Conservation (phyloP, 1,140 invertebrate genomes). For the Drosophila quadrilineata region DNA sequence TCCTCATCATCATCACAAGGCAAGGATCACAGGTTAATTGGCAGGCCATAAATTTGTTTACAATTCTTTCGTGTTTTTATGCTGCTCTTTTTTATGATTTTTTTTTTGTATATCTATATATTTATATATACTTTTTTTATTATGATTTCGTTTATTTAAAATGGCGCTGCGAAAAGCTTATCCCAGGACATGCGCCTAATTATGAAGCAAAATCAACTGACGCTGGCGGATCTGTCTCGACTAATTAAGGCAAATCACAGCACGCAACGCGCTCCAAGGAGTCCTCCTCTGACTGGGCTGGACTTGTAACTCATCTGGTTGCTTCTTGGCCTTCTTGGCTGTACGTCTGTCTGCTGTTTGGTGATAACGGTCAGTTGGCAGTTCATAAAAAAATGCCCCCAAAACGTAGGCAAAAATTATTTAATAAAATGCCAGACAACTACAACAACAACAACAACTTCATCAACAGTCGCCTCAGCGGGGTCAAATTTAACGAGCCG, state of each 20-base stretch:
- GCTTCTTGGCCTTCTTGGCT: not conserved
- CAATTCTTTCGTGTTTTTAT: conserved; percentile 9
- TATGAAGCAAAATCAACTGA: conserved; percentile 34
- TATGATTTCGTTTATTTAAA: conserved; percentile 7
- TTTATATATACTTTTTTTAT: not conserved
- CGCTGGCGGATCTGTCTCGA: conserved; percentile 36
- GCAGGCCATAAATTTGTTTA: conserved; percentile 50
- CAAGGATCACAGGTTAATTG: conserved; percentile 55
- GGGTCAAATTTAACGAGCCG: conserved; percentile 70
- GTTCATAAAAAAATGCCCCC: conserved; percentile 56
- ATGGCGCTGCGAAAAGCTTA: conserved; percentile 34
- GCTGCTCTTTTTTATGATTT: not conserved
- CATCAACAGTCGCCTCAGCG: conserved; percentile 46
- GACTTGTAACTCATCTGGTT: too few species aligned
- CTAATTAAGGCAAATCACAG: conserved; percentile 75
- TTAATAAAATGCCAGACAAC: conserved; percentile 63
- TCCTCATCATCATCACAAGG: conserved; percentile 5
- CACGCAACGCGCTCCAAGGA: conserved; percentile 64
- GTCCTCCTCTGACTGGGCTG: conserved; percentile 25
- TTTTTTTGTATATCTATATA: not conserved
- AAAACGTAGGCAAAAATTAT: conserved; percentile 48
- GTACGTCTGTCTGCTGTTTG: conserved; percentile 2
- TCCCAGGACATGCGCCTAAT: conserved; percentile 45
- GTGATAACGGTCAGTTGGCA: conserved; percentile 44
- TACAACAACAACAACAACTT: conserved; percentile 1